Evolutionary conservation across 2,113 vertebrate genomes (phyloP).

Genomic region (Nibea albiflora): DNA sequence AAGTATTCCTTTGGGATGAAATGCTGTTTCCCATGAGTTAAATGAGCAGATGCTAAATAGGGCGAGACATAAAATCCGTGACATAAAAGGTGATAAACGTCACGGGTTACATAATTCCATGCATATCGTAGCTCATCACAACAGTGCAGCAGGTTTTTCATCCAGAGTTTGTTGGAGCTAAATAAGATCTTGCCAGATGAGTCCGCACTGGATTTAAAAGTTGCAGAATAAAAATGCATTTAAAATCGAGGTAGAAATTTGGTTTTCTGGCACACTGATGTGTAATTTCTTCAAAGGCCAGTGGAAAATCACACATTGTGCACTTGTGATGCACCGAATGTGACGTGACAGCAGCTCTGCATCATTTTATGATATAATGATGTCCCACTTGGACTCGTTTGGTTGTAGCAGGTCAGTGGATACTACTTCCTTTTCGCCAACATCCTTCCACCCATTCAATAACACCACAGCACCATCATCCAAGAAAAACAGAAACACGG

Average conservation of each 20-base stretch:
- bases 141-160: background rate
- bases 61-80: too few species aligned
- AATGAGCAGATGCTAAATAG: too few species aligned
- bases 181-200: background rate
- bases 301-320: background rate
- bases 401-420: background rate
- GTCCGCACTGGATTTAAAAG: background rate
- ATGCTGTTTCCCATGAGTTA: too few species aligned
- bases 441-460: slow-evolving; percentile 5
- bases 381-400: background rate
- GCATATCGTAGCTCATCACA: background rate
- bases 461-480: slow-evolving; percentile 9
- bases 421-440: background rate
- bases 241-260: background rate
- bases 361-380: background rate
- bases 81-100: too few species aligned
- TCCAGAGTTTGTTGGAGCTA: background rate
- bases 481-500: slow-evolving; percentile 38
- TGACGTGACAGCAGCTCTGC: background rate
- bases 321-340: background rate
- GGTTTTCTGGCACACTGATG: background rate
- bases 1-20: too few species aligned
- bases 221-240: background rate
- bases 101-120: too few species aligned
- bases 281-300: background rate